A percentile compares a stretch with the other conserved stretches of the same genome.
Evolutionary conservation across 2,113 vertebrate species (phyloP).

Genomic region (Muntiacus muntjak): DNA sequence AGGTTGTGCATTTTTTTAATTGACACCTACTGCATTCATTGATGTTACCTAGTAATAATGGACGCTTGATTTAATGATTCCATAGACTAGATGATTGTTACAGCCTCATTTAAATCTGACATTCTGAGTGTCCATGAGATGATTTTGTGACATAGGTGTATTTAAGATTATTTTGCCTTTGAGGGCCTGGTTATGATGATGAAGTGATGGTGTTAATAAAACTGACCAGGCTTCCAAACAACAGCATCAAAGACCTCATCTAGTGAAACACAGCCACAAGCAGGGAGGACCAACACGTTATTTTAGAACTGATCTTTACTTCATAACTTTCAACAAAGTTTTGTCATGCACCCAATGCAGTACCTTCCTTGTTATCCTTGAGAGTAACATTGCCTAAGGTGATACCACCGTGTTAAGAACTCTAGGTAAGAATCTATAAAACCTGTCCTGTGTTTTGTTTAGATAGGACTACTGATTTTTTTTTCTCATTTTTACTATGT

Average conservation of each 20-base stretch:
- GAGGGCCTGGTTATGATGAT: neutral
- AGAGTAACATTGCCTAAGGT: neutral
- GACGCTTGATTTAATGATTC: neutral
- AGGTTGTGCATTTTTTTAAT: neutral
- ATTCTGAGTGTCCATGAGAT: neutral
- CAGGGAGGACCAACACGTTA: neutral
- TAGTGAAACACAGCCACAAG: neutral
- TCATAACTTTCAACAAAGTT: neutral
- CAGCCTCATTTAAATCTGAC: neutral
- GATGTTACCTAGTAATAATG: neutral
- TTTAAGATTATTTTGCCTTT: constrained; percentile 10
- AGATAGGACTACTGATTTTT: neutral
- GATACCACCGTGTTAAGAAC: neutral
- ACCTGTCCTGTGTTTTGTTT: neutral
- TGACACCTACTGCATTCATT: neutral
- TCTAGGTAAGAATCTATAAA: neutral
- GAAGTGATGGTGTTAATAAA: neutral
- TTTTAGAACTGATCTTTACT: neutral
- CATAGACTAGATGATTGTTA: neutral
- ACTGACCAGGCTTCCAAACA: neutral
- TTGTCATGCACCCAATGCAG: neutral
- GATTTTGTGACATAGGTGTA: neutral
- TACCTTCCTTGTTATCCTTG: neutral
- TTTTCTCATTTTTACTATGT: neutral
- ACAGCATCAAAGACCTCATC: neutral